These are phyloP conservation scores for Amblyteles armatorius DNA, from an alignment of 2,888 invertebrate species.

Conservation along the genomic window DNA sequence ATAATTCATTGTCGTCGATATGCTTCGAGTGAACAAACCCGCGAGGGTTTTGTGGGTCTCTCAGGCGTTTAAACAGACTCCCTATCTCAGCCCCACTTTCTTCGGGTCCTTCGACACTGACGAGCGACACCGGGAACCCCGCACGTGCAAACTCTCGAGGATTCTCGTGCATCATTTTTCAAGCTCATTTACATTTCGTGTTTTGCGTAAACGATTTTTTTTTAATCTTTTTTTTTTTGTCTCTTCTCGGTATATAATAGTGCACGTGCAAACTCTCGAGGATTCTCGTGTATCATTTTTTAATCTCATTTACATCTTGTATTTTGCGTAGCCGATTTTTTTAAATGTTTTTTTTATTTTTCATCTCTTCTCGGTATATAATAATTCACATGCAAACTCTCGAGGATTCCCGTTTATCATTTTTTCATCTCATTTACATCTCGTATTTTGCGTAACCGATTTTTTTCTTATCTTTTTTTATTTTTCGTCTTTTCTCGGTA, in stretches of 20 bases:
- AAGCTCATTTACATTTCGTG: not conserved
- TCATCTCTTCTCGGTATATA: not conserved
- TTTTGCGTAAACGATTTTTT: not conserved
- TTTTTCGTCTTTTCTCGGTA: not conserved
- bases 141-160: constrained; percentile 9
- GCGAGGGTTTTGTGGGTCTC: constrained; percentile 14
- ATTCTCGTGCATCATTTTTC: constrained; percentile 17
- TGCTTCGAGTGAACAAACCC: constrained; percentile 56
- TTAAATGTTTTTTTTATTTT: not conserved
- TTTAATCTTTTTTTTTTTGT: not conserved
- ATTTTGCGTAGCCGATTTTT: not conserved
- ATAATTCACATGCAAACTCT: not conserved
- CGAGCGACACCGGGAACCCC: not conserved
- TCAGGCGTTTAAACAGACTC: constrained; percentile 1
- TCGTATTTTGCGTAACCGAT: not conserved
- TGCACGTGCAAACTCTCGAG: too few species aligned
- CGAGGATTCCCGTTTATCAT: not conserved
- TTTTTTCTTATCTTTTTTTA: not conserved
- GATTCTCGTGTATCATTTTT: not conserved
- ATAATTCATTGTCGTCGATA: constrained; percentile 71
- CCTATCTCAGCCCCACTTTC: not conserved
- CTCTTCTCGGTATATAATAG: constrained; percentile 10
- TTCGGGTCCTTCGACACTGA: not conserved
- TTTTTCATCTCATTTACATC: constrained; percentile 30
- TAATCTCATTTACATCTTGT: constrained; percentile 29